Base-by-base conservation (phyloP, 1,140 invertebrate genomes). In the Teleopsis dalmanni region DNA sequence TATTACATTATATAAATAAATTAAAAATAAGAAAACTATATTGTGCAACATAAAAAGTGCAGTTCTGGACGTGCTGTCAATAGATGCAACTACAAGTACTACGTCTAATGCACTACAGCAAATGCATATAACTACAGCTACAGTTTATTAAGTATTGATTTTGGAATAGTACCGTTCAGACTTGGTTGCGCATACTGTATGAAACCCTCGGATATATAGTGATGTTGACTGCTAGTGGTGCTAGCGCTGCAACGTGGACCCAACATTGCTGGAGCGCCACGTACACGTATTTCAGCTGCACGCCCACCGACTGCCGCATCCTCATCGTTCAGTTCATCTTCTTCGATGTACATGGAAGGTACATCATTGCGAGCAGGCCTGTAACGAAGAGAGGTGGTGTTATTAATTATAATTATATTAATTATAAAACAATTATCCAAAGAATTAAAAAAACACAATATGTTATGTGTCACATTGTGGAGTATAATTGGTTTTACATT, bases 111-210 rank as follows among this genome's bases (percentile, higher is more conserved):
- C n/a, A n/a, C n/a, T n/a, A n/a, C n/a, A n/a, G 2, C 21, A 38
- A n/a, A 19, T 19, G 13, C 6, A 19, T 11, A 33, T 29, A 44
- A 44, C 22, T 25, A 44, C 4, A 35, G n/a, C 56, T 67, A 67
- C 53, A 67, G 51, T 55, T 56, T 60, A 56, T 67, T 67, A 55
- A 62, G 57, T 64, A 67, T 67, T 55, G 64, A 67, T 64, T 67
- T 64, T 59, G 65, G 65, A 60, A 69, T 70, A 61, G 64, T 67
- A 71, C 68, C 68, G 58, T 70, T 71, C 57, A 71, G 62, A 53
- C 67, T 70, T 49, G 67, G 67, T 55, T 70, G 68, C 50, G 68
- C 65, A 37, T 71, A 71, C 51, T 71, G 68, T 48, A 71, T 70
- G 54, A 71, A 71, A 57, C 67, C 67, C 57, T 70, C 67, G 26